Base-by-base conservation (phyloP, 2,797 vertebrate species). In the Pseudomugil tenellus region DNA sequence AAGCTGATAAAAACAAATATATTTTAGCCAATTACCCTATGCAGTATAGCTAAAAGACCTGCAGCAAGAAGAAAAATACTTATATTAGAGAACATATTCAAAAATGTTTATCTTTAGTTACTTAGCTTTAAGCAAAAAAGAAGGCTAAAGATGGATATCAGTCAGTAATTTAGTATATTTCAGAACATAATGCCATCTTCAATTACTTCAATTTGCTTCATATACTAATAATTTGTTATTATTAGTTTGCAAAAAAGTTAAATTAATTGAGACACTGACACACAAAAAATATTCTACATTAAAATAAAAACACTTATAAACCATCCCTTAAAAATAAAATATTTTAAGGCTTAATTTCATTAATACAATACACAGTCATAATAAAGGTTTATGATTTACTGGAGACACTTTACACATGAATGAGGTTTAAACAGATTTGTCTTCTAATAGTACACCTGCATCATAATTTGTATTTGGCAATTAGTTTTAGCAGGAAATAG, bases 381-480 rank as follows among this genome's bases (percentile, higher is more conserved):
- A 66, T 58, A 5, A 46, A 10, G 49, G 21, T 75, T 61, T 58
- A 64, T 53, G 64, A 56, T 74, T 79, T 70, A 78, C 84, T 83
- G 80, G 83, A 83, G 61, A 79, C 62, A 66, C 23, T 28, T 55
- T 23, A 48, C 9, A 74, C 48, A 63, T 49, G 62, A 63, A 66
- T 17, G 19, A 56, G 4, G 6, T 69, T 69, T 54, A 48, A 70
- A 72, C 26, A 41, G 1, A 39, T 63, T 43, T 31, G 31, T 57
- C 16, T 64, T 23, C 28, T 13, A 46, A 48, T 4, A n/a, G 57
- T 61, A 51, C 43, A 21, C 43, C 8, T 46, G 43, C 43, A 21
- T 46, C n/a, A 46, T 21, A 46, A 10, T 21, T 21, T n/a, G 8
- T 46, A 21, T 10, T 46, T 46, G 43, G 43, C 10, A n/a, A 46